phyloP scores from a whole-genome alignment of 2,797 vertebrate genomes.

The Tarsius wallacei region DNA sequence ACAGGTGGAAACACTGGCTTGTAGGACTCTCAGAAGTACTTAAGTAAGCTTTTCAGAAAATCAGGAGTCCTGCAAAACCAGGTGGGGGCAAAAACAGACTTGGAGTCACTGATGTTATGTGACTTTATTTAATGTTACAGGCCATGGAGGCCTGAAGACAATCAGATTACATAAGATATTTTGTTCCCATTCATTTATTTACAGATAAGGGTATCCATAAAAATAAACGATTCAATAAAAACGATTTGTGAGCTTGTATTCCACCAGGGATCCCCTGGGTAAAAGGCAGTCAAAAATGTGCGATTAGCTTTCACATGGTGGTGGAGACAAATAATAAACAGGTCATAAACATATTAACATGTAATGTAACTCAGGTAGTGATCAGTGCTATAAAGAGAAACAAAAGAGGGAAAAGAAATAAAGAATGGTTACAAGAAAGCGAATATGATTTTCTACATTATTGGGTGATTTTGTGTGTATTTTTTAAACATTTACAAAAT shows the following conservation, averaged over 20 bases:
- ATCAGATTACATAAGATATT: neutral
- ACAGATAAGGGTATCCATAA: neutral
- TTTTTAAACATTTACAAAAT: neutral
- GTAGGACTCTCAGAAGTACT: neutral
- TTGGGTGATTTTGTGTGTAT: neutral
- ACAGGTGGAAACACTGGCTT: neutral
- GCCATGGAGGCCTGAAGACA: neutral
- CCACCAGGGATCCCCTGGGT: accelerated
- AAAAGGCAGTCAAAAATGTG: neutral
- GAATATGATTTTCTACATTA: neutral
- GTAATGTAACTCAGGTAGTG: neutral
- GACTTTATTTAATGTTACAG: neutral
- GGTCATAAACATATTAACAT: neutral
- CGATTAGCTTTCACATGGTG: neutral
- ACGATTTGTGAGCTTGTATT: neutral
- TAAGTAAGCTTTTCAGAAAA: neutral
- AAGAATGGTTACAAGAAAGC: neutral
- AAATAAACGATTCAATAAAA: neutral
- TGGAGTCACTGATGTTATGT: neutral
- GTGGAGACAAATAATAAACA: neutral
- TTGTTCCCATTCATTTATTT: neutral
- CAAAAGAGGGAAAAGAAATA: neutral
- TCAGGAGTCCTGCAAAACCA: neutral
- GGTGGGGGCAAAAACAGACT: neutral
- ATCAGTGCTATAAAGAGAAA: neutral